Base-by-base conservation (phyloP, 2,113 vertebrate species). In the Paramisgurnus dabryanus region DNA sequence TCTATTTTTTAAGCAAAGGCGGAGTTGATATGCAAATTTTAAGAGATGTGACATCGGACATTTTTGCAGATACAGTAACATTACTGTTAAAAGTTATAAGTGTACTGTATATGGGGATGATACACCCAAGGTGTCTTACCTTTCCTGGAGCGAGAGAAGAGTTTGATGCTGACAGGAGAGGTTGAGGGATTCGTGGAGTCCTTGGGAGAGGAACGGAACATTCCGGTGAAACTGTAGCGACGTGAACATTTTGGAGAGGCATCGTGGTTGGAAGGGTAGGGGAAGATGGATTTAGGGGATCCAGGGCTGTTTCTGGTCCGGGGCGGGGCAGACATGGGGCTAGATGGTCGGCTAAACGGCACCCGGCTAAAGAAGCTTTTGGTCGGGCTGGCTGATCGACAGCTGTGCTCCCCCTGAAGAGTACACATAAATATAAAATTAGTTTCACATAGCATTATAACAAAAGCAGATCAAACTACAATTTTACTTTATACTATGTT, bases 221-320 rank as follows among this genome's bases (percentile, higher is more conserved):
- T 96, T 63, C 96, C 96, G 11, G 94, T 96, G 92, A 98, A 97
- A 88, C 96, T 98, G 92, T 96, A 92, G 72, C 96, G 95, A 17
- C 95, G 95, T 1, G 94, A 93, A 2, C 96, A 93, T 81, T 93
- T 95, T 5, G 95, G 93, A 0, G 95, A 93, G 8, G 95, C 95
- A 80, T 96, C 95, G 84, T 95, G 94, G 80, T 92, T 92, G 4
- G 92, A 89, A 27, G 94, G 94, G 90, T 95, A 94, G 0, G 94
- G 94, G 88, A 95, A 96, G 82, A 94, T 89, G 58, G 95, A 94
- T 89, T 93, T 96, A 75, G 94, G 93, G 40, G 94, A 95, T 64
- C 93, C 86, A 0, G 95, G 94, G 85, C 94, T 96, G 81, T 92
- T 90, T 85, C 90, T 93, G 86, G 93, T 93, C 75, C 91, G 89